Evolutionary conservation across 2,888 invertebrate species (phyloP), one percentile per base, ranked within the genome.

Genomic region (Pseudanteris insignis): DNA sequence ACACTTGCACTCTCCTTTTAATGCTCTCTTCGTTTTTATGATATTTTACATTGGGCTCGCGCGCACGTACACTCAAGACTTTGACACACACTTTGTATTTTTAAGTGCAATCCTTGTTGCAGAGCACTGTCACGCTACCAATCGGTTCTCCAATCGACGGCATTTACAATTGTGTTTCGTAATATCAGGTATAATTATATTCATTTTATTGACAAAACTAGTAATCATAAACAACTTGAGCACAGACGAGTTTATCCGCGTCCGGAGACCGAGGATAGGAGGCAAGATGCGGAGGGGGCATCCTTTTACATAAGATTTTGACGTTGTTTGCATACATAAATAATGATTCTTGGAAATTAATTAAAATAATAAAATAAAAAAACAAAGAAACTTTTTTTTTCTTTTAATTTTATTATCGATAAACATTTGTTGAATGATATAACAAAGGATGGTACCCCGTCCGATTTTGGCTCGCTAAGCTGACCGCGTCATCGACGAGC

Each of bases 161-260:
- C 66, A 62, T 54, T 65, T 66, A 66, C 65, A 66, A 65, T 44
- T 33, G 43, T 63, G 61, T 63, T 62, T 66, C 64, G 65, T 63
- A 64, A 65, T 66, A 66, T 66, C 65, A 62, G 64, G 65, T 64
- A 65, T 51, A 63, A 65, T 62, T 47, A 51, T 66, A 64, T 65
- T 40, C 48, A 51, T 67, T 69, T 70, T 71, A 72, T 66, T 70
- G 72, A 74, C 69, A 69, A 74, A 76, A 63, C 63, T 59, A 63
- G 66, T 75, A 76, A 77, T 76, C 72, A 72, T 76, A 76, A 77
- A 76, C 73, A 77, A 77, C 74, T 77, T 77, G 77, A 77, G 77
- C 76, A 77, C 75, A 77, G 74, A 71, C 72, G 72, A 64, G 59
- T 61, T 43, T 53, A 57, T 57, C 54, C 57, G 59, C 50, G 58